Base-by-base conservation (phyloP, 2,888 invertebrate species). In the Noctua pronuba region DNA sequence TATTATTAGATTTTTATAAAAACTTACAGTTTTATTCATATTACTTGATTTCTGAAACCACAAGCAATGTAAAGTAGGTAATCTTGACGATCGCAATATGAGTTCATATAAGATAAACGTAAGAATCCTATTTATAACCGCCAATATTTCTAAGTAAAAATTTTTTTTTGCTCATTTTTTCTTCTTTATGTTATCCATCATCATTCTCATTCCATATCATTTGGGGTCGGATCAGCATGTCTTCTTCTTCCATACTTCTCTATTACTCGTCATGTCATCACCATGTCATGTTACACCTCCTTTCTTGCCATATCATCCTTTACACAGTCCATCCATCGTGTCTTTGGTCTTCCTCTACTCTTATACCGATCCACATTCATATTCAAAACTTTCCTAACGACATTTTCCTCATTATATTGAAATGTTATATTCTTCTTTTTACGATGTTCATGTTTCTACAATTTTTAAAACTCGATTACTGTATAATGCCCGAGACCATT, bases 1-100 rank as follows among this genome's bases (percentile, higher is more conserved):
- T 82, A 82, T 82, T 82, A 82, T 82, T 82, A 73, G 64, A 68
- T 68, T 82, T 77, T 71, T 79, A 79, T 82, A 31, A 71, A 82
- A 79, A 78, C 77, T 72, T 66, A 80, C 67, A 66, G 65, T 60
- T 80, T 80, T 71, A 75, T 80, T 80, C 31, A 80, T 80, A 77
- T 80, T 70, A 60, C 58, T 24, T 52, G 44, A 66, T 75, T 77
- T 41, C 70, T 77, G 44, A 67, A 67, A 76, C 35, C 38, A 46
- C 52, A 67, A 71, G 71, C 66, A 62, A 41, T 62, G 65, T 71
- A 68, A 67, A 65, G 46, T 72, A 80, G 77, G 77, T 71, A 49
- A 7, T 55, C 11, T 49, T 49, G 3, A 16, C 31, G 31, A 49
- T n/a, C 16, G 13, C 31, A 41, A 13, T n/a, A 28, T 21, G n/a